Percentiles rank a stretch among this genome's conserved stretches.
Evolutionary conservation across 1,140 invertebrate species (phyloP).

Genomic region (Asobara japonica): DNA sequence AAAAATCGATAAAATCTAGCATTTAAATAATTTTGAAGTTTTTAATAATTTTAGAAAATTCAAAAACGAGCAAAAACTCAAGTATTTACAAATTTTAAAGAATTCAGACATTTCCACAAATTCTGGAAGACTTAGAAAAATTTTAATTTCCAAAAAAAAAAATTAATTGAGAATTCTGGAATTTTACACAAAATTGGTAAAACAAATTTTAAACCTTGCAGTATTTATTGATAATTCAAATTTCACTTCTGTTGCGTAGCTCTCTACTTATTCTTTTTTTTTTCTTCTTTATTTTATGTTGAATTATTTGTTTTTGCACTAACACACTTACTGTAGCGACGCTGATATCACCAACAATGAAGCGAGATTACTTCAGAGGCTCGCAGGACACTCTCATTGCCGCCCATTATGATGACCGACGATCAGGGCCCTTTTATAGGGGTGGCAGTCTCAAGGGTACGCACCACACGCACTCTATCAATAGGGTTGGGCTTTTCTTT

Average conservation of each 20-base stretch:
- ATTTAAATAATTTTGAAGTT: too few relatives aligned
- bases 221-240: too few relatives aligned
- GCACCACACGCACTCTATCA: slow-evolving; percentile 58
- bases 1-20: too few relatives aligned
- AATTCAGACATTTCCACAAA: too few relatives aligned
- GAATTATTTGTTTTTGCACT: slow-evolving; percentile 59
- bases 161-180: too few relatives aligned
- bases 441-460: slow-evolving; percentile 67
- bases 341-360: slow-evolving; percentile 74
- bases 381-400: slow-evolving; percentile 85
- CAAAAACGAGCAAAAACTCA: not conserved
- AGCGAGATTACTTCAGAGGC: slow-evolving; percentile 87
- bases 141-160: too few relatives aligned
- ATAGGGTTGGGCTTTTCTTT: slow-evolving; percentile 1
- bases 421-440: slow-evolving; percentile 62
- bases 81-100: too few relatives aligned
- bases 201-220: too few relatives aligned
- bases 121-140: too few relatives aligned
- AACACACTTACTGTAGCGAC: slow-evolving; percentile 65
- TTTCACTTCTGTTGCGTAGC: slow-evolving; percentile 34
- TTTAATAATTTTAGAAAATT: too few relatives aligned
- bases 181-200: too few relatives aligned
- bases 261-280: slow-evolving; percentile 43
- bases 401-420: slow-evolving; percentile 62
- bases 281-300: slow-evolving; percentile 21